Percentiles rank a stretch among this genome's conserved stretches.
Evolutionary conservation across 2,888 invertebrate genomes (phyloP).

Genomic region (Griposia aprilina): DNA sequence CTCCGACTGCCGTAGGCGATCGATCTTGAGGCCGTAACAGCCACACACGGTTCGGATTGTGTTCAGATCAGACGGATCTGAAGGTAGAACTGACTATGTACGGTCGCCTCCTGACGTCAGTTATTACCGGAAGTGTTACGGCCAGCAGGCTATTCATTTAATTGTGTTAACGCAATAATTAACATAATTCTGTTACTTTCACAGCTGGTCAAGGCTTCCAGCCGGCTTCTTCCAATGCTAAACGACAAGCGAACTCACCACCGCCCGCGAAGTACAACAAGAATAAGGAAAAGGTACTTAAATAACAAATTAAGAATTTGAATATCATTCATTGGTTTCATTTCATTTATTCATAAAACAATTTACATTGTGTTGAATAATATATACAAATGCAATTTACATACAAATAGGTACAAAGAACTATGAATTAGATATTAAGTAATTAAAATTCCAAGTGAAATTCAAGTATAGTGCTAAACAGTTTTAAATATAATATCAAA

Average conservation of each 20-base stretch:
- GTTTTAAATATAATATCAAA: no score
- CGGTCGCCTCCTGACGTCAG: background rate
- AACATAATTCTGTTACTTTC: constrained; percentile 50
- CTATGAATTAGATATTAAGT: no score
- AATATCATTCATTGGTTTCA: background rate
- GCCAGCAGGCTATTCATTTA: background rate
- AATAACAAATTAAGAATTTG: background rate
- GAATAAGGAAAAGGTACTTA: constrained; percentile 84
- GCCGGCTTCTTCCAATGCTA: constrained; percentile 68
- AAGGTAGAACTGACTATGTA: background rate
- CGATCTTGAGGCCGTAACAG: background rate
- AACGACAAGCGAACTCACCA: constrained; percentile 84
- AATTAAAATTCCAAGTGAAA: no score
- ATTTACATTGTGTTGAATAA: no score
- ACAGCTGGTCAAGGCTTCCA: constrained; percentile 80
- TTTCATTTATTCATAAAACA: no score
- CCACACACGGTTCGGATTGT: background rate
- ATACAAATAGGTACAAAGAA: no score
- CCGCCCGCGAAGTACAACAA: constrained; percentile 82
- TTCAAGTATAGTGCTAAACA: no score
- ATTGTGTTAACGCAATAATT: constrained; percentile 3
- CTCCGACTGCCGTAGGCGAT: background rate
- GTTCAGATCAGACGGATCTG: background rate
- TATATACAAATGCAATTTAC: no score
- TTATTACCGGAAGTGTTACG: constrained; percentile 6